Percentiles rank a stretch among this genome's conserved stretches.
Conservation (phyloP, 1,140 invertebrate species). For the Paramacrobiotus metropolitanus region DNA sequence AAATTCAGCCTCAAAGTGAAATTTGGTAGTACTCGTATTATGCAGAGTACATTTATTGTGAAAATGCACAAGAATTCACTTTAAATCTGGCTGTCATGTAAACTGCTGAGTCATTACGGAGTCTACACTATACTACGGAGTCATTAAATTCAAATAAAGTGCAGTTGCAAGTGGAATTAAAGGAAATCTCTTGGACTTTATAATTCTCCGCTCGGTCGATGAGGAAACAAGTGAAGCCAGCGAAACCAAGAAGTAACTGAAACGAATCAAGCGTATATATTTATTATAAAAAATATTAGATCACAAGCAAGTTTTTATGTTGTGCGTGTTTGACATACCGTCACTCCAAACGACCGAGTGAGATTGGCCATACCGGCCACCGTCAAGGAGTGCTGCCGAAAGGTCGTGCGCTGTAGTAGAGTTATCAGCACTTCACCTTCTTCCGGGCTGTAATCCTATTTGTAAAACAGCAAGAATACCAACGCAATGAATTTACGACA, state of each 20-base stretch:
- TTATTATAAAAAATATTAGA: too few relatives aligned
- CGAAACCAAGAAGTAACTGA: background rate
- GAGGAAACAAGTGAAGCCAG: constrained; percentile 3
- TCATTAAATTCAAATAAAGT: too few relatives aligned
- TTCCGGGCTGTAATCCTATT: background rate
- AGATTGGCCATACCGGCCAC: background rate
- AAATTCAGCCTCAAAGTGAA: too few relatives aligned
- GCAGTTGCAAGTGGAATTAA: background rate
- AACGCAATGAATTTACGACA: background rate
- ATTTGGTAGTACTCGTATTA: too few relatives aligned
- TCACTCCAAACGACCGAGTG: background rate
- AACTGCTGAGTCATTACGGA: too few relatives aligned
- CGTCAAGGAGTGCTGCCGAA: background rate
- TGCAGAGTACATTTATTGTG: too few relatives aligned
- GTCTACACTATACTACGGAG: too few relatives aligned
- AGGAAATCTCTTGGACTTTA: background rate
- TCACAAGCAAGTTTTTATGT: too few relatives aligned
- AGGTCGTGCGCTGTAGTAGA: background rate
- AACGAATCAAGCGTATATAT: background rate
- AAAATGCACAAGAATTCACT: too few relatives aligned
- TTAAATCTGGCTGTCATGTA: too few relatives aligned
- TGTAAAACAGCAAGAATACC: background rate
- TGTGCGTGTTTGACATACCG: background rate
- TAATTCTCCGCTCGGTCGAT: constrained; percentile 1
- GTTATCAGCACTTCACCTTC: constrained; percentile 2